phyloP scores from a whole-genome alignment of 2,888 invertebrate species.

The Torymus texanus region DNA sequence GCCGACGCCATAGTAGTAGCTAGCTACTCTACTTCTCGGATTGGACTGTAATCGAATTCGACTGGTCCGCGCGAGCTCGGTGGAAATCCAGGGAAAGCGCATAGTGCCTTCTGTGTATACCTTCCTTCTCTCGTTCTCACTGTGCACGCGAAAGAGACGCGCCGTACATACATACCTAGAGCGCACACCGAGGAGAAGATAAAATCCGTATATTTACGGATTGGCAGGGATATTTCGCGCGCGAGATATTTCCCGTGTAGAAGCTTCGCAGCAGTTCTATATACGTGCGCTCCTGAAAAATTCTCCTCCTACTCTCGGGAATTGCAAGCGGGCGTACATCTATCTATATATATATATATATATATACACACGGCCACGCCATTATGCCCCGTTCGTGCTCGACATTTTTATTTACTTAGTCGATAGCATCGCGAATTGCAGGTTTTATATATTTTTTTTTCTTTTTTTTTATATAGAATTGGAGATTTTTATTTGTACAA shows the following conservation, averaged over 20 bases:
- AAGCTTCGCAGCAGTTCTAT: no score
- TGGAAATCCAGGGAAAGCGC: not conserved
- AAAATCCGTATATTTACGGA: conserved; percentile 29
- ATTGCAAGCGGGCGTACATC: not conserved
- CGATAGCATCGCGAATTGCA: no score
- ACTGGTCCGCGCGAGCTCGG: not conserved
- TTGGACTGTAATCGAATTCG: conserved; percentile 42
- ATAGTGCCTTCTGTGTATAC: not conserved
- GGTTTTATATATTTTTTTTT: no score
- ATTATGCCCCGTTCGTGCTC: not conserved
- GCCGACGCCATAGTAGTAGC: not conserved
- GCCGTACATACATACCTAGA: no score
- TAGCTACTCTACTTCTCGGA: conserved; percentile 1
- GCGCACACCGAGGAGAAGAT: not conserved
- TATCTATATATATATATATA: not conserved
- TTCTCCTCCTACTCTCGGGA: not conserved
- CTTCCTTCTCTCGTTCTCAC: not conserved
- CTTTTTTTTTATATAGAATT: no score
- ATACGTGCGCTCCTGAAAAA: no score
- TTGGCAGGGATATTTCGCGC: conserved; percentile 1
- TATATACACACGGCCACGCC: not conserved
- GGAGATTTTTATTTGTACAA: no score
- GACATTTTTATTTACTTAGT: no score
- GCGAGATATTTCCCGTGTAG: no score
- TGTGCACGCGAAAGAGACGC: no score